These are phyloP conservation scores for Zeuzera pyrina DNA, from an alignment of 2,888 invertebrate genomes.

Conservation along the genomic window DNA sequence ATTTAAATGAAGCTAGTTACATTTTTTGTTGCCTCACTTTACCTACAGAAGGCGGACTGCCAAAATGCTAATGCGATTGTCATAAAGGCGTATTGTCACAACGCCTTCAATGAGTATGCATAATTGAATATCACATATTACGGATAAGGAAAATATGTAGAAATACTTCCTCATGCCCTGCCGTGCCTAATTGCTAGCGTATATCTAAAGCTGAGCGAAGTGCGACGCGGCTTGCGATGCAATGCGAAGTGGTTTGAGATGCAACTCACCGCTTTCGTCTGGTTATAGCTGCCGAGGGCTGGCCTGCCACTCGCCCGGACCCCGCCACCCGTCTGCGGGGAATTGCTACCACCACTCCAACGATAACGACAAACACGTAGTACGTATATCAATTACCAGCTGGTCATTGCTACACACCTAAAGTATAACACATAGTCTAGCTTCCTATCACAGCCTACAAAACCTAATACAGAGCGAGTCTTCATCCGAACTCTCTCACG, in stretches of 20 bases:
- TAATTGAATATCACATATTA: not conserved
- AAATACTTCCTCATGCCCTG: conserved; percentile 1
- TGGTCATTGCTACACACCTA: not conserved
- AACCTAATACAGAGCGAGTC: no score
- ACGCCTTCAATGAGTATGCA: no score
- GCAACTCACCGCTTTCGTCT: conserved; percentile 34
- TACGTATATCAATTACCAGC: conserved; percentile 44
- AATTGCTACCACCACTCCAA: conserved; percentile 7
- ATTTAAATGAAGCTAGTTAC: no score
- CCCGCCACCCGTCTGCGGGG: conserved; percentile 44
- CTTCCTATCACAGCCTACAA: not conserved
- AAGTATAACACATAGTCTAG: not conserved
- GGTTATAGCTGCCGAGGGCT: conserved; percentile 55
- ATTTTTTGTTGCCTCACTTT: no score
- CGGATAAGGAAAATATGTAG: no score
- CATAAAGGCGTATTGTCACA: no score
- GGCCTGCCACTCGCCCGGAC: conserved; percentile 56
- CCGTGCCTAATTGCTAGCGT: conserved; percentile 1
- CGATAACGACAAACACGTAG: conserved; percentile 45
- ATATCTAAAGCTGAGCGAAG: not conserved
- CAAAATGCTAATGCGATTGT: no score
- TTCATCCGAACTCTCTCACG: no score
- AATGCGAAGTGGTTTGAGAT: conserved; percentile 9
- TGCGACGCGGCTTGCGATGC: conserved; percentile 6
- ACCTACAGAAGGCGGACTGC: no score